Conservation (phyloP, 2,113 vertebrate genomes). For the Cepphus grylle region DNA sequence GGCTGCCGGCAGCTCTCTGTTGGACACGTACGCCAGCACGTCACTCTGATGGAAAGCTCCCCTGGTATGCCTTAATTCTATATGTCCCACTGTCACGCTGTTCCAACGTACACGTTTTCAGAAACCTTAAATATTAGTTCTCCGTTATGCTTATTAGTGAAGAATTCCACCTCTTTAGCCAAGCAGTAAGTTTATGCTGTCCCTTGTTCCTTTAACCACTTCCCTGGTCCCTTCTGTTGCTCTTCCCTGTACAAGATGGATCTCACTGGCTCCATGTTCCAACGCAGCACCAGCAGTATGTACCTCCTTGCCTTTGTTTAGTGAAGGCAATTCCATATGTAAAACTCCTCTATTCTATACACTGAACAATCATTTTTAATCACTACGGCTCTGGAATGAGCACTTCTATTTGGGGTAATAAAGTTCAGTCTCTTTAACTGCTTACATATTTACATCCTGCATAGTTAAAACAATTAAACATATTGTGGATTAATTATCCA, state of each 20-base stretch:
- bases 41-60: not conserved
- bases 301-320: not conserved
- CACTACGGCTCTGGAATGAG: not conserved
- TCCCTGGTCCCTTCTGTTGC: not conserved
- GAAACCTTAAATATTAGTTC: not conserved
- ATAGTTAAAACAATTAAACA: not conserved
- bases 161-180: not conserved
- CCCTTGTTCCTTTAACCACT: not conserved
- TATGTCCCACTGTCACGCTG: too few relatives aligned
- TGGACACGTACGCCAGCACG: rapidly evolving
- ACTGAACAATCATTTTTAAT: not conserved
- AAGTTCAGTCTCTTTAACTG: not conserved
- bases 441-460: not conserved
- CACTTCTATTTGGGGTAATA: too few relatives aligned
- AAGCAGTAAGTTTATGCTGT: not conserved
- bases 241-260: rapidly evolving
- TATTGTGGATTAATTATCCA: not conserved
- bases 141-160: not conserved
- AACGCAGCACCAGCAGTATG: rapidly evolving
- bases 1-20: not conserved
- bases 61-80: rapidly evolving
- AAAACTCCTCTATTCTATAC: not conserved
- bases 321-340: not conserved
- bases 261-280: rapidly evolving
- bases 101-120: not conserved